Evolutionary conservation across 1,140 invertebrate genomes (phyloP), one percentile per base, ranked within the genome.

Genomic region (Zaprionus tsacasi): DNA sequence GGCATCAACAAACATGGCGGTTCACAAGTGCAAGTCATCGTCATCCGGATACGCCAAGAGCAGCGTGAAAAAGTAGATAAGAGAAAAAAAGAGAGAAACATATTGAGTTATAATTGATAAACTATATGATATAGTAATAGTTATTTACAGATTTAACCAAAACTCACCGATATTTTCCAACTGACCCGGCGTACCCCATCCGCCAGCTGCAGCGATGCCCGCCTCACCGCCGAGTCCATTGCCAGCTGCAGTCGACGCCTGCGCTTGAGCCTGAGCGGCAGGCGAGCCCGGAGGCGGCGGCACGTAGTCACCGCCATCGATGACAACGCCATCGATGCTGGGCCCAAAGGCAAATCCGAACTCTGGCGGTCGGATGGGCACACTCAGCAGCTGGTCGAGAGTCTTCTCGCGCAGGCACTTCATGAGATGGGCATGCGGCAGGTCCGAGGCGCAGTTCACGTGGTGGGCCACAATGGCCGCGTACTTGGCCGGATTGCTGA

Each of bases 291-390:
- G 82, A 0, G 89, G 67, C 3, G 91, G 91, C 0, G 91, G 91
- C 27, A 92, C 91, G 68, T 91, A 91, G 48, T 92, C 91, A 1
- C 90, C 91, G 17, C 87, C 88, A 78, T 92, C 91, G 36, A 92
- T 92, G 57, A 98, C 97, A 50, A 98, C 97, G 0, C 97, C 97
- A 93, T 99, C 97, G 52, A 98, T 96, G 78, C 97, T 98, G 13
- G 96, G 98, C 0, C 97, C 98, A 83, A 98, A 98, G 21, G 97
- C 96, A 50, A 97, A 96, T 6, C 97, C 95, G 88, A 98, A 97
- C 77, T 97, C 96, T 0, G 97, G 95, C 13, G 96, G 95, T 64
- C 95, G 94, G 68, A 98, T 93, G 36, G 97, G 96, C 69, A 97
- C 95, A 15, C 96, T 95, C 76, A 97, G 92, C 54, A 97, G 92